Conservation (phyloP, 2,797 vertebrate species). For the Melanotaenia nigrans region DNA sequence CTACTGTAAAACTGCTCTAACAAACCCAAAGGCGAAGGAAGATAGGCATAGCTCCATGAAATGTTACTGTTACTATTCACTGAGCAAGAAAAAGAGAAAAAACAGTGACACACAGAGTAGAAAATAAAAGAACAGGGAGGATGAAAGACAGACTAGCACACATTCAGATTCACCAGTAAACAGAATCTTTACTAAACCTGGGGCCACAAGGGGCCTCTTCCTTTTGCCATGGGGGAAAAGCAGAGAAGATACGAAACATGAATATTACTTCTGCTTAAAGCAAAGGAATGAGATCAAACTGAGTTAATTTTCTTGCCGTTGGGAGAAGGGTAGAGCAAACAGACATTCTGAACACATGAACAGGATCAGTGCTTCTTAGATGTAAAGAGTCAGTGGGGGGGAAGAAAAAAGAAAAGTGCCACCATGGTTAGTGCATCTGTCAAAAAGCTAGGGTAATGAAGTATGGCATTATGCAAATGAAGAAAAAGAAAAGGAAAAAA, state of each 20-base stretch:
- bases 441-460: constrained; percentile 48
- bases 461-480: constrained; percentile 54
- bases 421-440: constrained; percentile 30
- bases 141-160: constrained; percentile 25
- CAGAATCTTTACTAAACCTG: constrained; percentile 36
- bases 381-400: constrained; percentile 29
- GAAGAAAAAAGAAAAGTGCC: constrained; percentile 33
- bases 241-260: constrained; percentile 36
- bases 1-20: constrained; percentile 40
- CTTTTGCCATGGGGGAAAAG: constrained; percentile 35
- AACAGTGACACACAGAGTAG: constrained; percentile 2
- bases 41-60: constrained; percentile 22
- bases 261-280: constrained; percentile 45
- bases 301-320: constrained; percentile 56
- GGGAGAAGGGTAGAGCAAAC: constrained; percentile 42
- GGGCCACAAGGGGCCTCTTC: constrained; percentile 44
- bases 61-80: constrained; percentile 38
- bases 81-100: constrained; percentile 37
- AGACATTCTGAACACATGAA: constrained; percentile 48
- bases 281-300: constrained; percentile 48
- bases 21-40: constrained; percentile 21
- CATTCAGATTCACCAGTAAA: constrained; percentile 43
- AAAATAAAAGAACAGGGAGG: constrained; percentile 2
- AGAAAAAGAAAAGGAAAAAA: constrained; percentile 1
- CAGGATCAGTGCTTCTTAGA: constrained; percentile 34